phyloP scores from a whole-genome alignment of 2,888 invertebrate genomes.

The Chamaedrilus cognettii region DNA sequence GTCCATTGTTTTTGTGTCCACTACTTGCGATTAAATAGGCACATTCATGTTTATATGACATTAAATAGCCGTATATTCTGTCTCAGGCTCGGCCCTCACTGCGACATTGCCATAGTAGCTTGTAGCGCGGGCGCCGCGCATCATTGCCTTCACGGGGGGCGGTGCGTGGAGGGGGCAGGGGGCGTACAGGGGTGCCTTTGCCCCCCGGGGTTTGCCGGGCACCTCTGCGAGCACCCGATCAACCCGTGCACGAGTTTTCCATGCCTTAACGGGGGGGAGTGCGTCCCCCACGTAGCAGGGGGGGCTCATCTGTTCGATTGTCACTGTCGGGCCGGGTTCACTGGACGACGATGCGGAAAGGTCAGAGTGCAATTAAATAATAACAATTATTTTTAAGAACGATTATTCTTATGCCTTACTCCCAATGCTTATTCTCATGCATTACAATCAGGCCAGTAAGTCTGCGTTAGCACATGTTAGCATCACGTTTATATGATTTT shows the following conservation, averaged over 20 bases:
- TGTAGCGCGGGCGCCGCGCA: background rate
- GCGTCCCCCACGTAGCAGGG: background rate
- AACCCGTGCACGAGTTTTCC: conserved; percentile 13
- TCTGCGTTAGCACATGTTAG: too few species aligned
- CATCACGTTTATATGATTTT: too few species aligned
- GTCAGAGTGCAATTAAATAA: too few species aligned
- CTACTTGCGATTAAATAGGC: too few species aligned
- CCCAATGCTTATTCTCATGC: too few species aligned
- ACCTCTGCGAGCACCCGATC: conserved; percentile 4
- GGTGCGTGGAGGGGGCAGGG: background rate
- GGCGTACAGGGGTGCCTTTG: conserved; percentile 10
- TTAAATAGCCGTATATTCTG: too few species aligned
- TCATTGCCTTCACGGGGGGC: background rate
- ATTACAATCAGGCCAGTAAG: too few species aligned
- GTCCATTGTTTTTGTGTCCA: too few species aligned
- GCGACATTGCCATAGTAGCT: background rate
- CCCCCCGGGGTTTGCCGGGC: conserved; percentile 1
- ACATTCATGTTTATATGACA: too few species aligned
- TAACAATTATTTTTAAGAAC: too few species aligned
- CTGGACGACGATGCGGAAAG: background rate
- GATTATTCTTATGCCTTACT: too few species aligned
- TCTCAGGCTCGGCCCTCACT: background rate
- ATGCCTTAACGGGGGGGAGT: conserved; percentile 9
- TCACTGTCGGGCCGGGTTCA: background rate
- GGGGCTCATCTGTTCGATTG: background rate